Evolutionary conservation across 2,113 vertebrate genomes (phyloP).

Genomic region (Varanus salvator): DNA sequence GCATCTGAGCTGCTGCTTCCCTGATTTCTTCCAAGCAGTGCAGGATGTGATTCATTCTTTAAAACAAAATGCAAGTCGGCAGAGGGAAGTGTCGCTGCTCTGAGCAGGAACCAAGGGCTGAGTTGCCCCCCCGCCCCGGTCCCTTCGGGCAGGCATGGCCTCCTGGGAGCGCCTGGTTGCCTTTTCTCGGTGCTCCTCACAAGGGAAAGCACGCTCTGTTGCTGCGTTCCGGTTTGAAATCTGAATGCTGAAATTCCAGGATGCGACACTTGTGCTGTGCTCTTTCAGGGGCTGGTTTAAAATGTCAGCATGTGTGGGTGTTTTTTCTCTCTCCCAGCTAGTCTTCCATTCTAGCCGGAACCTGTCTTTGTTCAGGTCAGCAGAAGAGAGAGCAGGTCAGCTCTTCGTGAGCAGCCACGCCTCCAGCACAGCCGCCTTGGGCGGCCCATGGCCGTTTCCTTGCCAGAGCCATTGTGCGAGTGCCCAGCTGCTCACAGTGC

Average conservation of each 20-base stretch:
- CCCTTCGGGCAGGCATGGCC: not conserved
- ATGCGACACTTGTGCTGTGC: not conserved
- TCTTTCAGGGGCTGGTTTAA: not conserved
- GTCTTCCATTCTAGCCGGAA: not conserved
- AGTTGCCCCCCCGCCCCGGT: not conserved
- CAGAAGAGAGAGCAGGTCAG: not conserved
- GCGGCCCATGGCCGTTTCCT: too few relatives aligned
- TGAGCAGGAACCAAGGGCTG: not conserved
- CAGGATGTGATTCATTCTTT: too few relatives aligned
- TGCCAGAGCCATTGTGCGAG: too few relatives aligned
- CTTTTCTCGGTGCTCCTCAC: not conserved
- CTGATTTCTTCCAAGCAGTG: too few relatives aligned
- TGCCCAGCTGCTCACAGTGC: too few relatives aligned
- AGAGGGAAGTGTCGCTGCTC: not conserved
- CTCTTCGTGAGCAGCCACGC: not conserved
- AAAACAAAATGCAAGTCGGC: not conserved
- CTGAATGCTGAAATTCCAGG: fast-evolving
- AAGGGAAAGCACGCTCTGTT: not conserved
- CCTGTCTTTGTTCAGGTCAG: not conserved
- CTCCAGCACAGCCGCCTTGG: not conserved
- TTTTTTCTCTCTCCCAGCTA: not conserved
- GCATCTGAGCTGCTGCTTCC: too few relatives aligned
- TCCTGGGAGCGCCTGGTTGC: not conserved
- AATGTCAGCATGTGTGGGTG: not conserved
- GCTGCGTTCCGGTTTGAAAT: not conserved